Evolutionary conservation across 2,113 vertebrate genomes (phyloP).

Genomic region (Gymnocephalus cernua): DNA sequence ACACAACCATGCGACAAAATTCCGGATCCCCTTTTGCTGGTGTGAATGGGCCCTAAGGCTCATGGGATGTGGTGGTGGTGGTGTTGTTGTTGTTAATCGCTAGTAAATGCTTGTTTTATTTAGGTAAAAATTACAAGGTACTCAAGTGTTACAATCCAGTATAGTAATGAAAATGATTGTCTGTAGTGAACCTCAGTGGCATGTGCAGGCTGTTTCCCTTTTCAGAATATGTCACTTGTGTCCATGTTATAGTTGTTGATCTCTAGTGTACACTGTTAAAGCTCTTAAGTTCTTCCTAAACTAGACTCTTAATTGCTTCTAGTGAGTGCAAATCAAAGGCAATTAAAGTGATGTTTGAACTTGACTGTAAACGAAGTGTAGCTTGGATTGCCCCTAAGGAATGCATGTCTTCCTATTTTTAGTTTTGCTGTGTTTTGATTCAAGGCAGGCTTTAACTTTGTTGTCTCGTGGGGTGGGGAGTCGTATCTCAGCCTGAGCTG

Average conservation of each 20-base stretch:
- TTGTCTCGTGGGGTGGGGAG: constrained; percentile 26
- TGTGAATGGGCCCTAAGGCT: background rate
- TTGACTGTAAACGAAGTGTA: constrained; percentile 55
- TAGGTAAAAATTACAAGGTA: constrained; percentile 26
- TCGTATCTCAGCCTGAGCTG: constrained; percentile 39
- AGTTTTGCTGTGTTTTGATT: constrained; percentile 52
- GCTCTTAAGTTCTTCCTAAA: constrained; percentile 43
- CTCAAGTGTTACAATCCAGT: constrained; percentile 36
- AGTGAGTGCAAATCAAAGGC: constrained; percentile 64
- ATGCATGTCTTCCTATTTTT: constrained; percentile 58
- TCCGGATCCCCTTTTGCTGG: no score
- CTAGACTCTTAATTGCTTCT: constrained; percentile 62
- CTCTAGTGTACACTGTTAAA: constrained; percentile 16
- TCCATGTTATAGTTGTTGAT: constrained; percentile 26
- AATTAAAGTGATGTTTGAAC: constrained; percentile 65
- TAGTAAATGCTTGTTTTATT: constrained; percentile 42
- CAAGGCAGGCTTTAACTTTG: constrained; percentile 29
- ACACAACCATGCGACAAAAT: no score
- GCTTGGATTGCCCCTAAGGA: constrained; percentile 41
- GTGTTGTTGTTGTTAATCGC: constrained; percentile 27
- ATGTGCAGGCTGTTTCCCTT: constrained; percentile 2
- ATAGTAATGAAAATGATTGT: background rate
- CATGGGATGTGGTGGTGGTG: constrained; percentile 17
- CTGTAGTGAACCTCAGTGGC: constrained; percentile 21
- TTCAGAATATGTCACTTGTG: constrained; percentile 16